A percentile compares a stretch with the other conserved stretches of the same genome.
Conservation (phyloP, 2,797 vertebrate genomes). For the Malurus splendens region DNA sequence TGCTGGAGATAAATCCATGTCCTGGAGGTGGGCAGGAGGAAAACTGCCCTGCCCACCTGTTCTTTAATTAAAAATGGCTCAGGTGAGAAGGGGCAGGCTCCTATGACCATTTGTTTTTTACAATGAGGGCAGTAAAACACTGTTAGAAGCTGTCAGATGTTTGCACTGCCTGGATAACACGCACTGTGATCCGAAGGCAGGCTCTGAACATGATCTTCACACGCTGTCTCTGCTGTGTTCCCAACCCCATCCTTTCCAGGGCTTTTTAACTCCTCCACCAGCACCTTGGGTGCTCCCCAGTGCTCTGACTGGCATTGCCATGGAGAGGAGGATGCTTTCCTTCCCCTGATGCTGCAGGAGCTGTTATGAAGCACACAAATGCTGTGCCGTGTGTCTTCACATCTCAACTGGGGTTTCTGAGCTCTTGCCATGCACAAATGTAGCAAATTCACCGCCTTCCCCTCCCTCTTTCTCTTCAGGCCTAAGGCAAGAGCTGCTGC, state of each 20-base stretch:
- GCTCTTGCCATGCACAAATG: background rate
- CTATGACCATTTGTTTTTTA: background rate
- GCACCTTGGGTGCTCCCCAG: background rate
- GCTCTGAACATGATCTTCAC: background rate
- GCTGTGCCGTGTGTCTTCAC: background rate
- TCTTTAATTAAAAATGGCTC: background rate
- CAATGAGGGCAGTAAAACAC: background rate
- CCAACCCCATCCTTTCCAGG: background rate
- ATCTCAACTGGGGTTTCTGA: background rate
- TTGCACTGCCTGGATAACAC: background rate
- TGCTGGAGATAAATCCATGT: background rate
- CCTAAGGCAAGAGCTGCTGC: conserved; percentile 9
- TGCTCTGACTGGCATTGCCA: background rate
- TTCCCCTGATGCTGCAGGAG: background rate
- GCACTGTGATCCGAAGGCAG: background rate
- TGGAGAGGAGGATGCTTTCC: background rate
- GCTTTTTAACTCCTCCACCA: background rate
- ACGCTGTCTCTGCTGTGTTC: background rate
- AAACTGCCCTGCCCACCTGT: background rate
- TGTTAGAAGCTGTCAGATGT: background rate
- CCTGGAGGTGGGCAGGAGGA: background rate
- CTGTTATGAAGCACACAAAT: background rate
- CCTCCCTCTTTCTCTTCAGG: background rate
- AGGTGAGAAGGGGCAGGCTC: background rate
- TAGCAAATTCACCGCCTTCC: background rate